Conservation (phyloP, 2,888 invertebrate genomes). For the Syritta pipiens region DNA sequence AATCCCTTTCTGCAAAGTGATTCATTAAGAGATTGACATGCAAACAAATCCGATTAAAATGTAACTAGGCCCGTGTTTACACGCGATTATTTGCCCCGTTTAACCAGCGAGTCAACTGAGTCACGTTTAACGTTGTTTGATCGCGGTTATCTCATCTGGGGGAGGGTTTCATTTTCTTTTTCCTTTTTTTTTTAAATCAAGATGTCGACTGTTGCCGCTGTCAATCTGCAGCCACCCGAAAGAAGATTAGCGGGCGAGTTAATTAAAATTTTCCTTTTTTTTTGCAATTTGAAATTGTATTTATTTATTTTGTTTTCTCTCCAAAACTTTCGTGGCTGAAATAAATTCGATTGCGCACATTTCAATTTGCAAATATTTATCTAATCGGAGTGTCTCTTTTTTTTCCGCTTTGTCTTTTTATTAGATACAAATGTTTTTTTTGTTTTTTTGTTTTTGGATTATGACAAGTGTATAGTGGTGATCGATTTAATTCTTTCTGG, state of each 20-base stretch:
- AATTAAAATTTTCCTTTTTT: background rate
- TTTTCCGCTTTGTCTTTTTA: background rate
- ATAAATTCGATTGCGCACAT: background rate
- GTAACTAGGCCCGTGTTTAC: constrained; percentile 20
- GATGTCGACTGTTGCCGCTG: background rate
- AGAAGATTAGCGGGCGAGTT: background rate
- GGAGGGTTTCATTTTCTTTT: constrained; percentile 3
- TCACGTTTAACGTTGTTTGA: constrained; percentile 24
- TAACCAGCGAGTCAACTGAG: no score
- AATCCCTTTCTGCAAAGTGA: constrained; percentile 2
- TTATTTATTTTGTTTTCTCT: background rate
- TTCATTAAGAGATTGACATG: constrained; percentile 19
- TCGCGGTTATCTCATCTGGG: background rate
- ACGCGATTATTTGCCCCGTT: constrained; percentile 1
- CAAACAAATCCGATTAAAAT: constrained; percentile 33
- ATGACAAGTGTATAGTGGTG: background rate
- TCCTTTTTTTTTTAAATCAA: background rate
- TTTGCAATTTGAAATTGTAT: background rate
- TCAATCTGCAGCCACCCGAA: constrained; percentile 1
- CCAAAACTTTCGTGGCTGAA: background rate
- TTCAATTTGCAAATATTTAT: constrained; percentile 18
- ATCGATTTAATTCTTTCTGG: constrained; percentile 18
- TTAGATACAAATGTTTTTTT: constrained; percentile 1
- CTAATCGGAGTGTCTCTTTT: constrained; percentile 21
- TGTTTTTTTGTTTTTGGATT: background rate